Conservation (phyloP, 2,113 vertebrate species). For the Cricetomys ansorgei region DNA sequence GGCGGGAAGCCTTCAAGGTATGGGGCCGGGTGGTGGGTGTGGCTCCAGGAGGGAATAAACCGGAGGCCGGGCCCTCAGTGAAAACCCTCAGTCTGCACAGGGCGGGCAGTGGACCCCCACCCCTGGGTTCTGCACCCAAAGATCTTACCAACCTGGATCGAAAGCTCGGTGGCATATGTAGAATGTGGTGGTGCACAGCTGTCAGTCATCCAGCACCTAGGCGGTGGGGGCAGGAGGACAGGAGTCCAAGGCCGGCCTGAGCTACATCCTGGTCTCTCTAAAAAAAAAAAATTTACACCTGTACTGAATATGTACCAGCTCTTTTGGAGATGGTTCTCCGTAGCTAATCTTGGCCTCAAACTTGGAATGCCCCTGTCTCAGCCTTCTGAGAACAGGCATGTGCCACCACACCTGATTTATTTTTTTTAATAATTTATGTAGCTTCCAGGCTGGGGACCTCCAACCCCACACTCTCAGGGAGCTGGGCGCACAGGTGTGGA, state of each 20-base stretch:
- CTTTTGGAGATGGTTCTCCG: neutral
- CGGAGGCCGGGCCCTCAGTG: neutral
- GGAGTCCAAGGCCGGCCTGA: neutral
- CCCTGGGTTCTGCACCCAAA: no score
- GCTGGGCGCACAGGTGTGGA: neutral
- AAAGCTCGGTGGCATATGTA: no score
- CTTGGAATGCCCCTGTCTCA: neutral
- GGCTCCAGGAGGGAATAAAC: no score
- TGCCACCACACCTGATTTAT: no score
- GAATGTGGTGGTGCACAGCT: neutral
- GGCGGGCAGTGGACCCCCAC: no score
- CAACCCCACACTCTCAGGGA: no score
- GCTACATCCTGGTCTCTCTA: neutral
- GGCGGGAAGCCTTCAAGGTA: slow-evolving; percentile 98
- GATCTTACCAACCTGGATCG: no score
- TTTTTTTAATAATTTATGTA: neutral
- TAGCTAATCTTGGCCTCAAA: neutral
- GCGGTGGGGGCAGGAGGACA: no score
- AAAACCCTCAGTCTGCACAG: neutral
- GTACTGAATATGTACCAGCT: no score
- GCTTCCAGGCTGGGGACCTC: neutral
- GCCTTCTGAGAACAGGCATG: neutral
- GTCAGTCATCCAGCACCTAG: neutral
- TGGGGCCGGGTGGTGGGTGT: accelerated
- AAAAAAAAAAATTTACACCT: neutral